Base-by-base conservation (phyloP, 2,113 vertebrate genomes). In the Peromyscus leucopus region DNA sequence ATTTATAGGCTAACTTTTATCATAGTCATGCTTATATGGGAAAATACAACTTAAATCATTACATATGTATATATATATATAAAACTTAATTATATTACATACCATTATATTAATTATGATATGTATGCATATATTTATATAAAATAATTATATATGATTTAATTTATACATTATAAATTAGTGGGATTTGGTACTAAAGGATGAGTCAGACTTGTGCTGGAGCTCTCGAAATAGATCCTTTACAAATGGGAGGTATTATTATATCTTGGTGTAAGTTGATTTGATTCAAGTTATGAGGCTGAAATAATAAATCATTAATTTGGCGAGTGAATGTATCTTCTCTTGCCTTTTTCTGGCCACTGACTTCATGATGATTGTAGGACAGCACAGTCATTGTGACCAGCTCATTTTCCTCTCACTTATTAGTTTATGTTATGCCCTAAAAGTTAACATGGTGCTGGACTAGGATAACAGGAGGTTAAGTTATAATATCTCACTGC, bases 281-380 rank as follows among this genome's bases (percentile, higher is more conserved):
- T 92, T 90, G 36, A 69, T 33, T 97, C n/a, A 76, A 71, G 33
- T 71, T 19, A 19, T 71, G 69, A n/a, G 33, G 2, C 69, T 80
- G 28, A 85, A 89, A 92, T 17, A 55, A 26, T 93, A 65, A 76
- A 39, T 5, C 2, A 61, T 39, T 72, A 67, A 51, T 82, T 88
- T 75, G 12, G 33, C 6, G 2, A 71, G 46, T 88, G 6, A 15
- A 61, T 82, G 74, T 61, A 82, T 13, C 16, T 69, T 79, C 80
- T 83, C 59, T 28, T 82, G 26, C 7, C 19, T 51, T 93, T 22
- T 80, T 2, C 69, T 87, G 39, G 11, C 74, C 9, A 55, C n/a
- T 92, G 79, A 80, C 63, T 96, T 97, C 71, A 63, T 82, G 22
- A 75, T 89, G 83, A 65, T 16, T 90, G 1, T 94, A 83, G n/a